Conservation (phyloP, 2,888 invertebrate genomes). For the Pantelozetes paolii region DNA sequence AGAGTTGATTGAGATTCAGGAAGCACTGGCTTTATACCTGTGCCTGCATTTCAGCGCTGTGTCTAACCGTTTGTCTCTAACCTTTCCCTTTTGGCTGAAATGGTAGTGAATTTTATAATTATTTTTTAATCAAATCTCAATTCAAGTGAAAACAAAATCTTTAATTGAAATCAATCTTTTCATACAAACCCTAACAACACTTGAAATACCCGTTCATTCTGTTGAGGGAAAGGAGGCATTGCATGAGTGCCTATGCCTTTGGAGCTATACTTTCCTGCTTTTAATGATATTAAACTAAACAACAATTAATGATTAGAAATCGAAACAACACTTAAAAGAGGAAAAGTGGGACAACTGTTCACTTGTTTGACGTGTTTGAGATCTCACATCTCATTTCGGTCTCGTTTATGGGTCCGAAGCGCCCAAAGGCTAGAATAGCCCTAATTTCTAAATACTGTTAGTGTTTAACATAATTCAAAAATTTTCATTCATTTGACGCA, state of each 20-base stretch:
- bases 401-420: conserved; percentile 7
- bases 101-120: not conserved
- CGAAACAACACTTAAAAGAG: not conserved
- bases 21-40: not conserved
- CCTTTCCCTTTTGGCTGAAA: not conserved
- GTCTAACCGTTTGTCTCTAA: too few species aligned
- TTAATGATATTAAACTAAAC: not conserved
- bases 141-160: not conserved
- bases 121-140: too few species aligned
- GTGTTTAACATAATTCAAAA: not conserved
- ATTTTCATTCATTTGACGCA: not conserved
- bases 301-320: not conserved
- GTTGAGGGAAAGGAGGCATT: not conserved
- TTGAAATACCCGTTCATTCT: not conserved
- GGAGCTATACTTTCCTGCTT: conserved; percentile 11
- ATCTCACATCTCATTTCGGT: not conserved
- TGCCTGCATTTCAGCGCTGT: not conserved
- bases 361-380: not conserved
- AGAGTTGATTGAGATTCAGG: conserved; percentile 20
- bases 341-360: not conserved
- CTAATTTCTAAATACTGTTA: conserved; percentile 13
- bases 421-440: conserved; percentile 6
- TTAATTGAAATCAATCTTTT: not conserved
- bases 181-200: not conserved
- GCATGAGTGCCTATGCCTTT: not conserved